Evolutionary conservation across 2,888 invertebrate genomes (phyloP).

Genomic region (Eugnorisma glareosa): DNA sequence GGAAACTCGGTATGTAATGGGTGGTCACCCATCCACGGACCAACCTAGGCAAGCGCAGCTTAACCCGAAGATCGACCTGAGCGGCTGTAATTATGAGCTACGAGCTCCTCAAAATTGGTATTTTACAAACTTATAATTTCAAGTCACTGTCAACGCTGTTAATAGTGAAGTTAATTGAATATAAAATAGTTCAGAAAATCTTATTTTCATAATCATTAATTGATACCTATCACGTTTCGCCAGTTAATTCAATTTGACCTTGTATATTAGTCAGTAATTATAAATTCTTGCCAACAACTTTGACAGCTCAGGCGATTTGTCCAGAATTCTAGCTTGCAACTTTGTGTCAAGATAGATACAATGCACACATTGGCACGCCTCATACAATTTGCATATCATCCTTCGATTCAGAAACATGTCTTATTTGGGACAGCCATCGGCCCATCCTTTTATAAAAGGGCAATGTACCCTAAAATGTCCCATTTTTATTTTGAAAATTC

Average conservation of each 20-base stretch:
- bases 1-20: too few relatives aligned
- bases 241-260: not conserved
- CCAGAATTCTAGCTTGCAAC: not conserved
- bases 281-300: not conserved
- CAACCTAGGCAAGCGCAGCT: too few relatives aligned
- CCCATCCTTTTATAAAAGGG: not conserved
- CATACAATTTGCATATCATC: not conserved
- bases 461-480: not conserved
- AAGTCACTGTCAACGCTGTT: not conserved
- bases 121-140: too few relatives aligned
- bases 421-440: not conserved
- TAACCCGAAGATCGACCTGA: too few relatives aligned
- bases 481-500: not conserved
- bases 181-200: not conserved
- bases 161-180: not conserved
- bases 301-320: not conserved
- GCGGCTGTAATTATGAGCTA: too few relatives aligned
- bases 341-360: not conserved
- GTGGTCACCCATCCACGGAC: not conserved
- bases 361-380: not conserved
- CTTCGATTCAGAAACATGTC: not conserved
- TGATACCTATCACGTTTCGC: not conserved
- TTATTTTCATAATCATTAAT: not conserved
- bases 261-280: conserved; percentile 6
- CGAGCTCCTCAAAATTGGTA: too few relatives aligned